Conservation (phyloP, 2,113 vertebrate genomes). For the Trogon surrucura region DNA sequence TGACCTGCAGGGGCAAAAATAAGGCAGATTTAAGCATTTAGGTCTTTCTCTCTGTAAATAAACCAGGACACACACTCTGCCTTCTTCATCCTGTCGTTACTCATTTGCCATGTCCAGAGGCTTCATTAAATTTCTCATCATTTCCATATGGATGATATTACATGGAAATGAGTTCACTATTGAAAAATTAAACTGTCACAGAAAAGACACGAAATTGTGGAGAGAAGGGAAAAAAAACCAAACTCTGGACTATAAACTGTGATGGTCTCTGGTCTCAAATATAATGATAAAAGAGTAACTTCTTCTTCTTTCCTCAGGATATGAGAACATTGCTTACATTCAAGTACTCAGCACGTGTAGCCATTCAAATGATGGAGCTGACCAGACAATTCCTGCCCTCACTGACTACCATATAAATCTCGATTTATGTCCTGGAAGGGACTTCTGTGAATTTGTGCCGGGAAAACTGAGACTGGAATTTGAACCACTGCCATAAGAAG, state of each 20-base stretch:
- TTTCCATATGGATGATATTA: neutral
- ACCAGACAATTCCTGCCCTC: neutral
- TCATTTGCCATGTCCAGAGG: neutral
- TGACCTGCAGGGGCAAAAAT: neutral
- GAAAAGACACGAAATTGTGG: neutral
- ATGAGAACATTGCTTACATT: neutral
- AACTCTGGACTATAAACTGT: neutral
- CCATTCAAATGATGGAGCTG: neutral
- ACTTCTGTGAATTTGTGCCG: neutral
- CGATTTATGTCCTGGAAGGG: neutral
- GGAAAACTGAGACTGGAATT: slow-evolving; percentile 1
- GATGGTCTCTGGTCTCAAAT: neutral
- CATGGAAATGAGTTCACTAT: neutral
- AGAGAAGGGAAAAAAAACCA: neutral
- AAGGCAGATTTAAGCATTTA: neutral
- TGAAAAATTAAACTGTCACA: neutral
- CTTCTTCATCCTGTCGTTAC: neutral
- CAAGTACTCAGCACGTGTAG: neutral
- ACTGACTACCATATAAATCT: neutral
- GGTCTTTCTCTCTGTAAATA: neutral
- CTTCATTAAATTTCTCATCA: neutral
- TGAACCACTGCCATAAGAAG: slow-evolving; percentile 1
- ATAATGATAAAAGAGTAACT: neutral
- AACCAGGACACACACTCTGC: neutral
- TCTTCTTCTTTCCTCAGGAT: neutral